phyloP scores from a whole-genome alignment of 2,113 vertebrate species.

The Promerops cafer region DNA sequence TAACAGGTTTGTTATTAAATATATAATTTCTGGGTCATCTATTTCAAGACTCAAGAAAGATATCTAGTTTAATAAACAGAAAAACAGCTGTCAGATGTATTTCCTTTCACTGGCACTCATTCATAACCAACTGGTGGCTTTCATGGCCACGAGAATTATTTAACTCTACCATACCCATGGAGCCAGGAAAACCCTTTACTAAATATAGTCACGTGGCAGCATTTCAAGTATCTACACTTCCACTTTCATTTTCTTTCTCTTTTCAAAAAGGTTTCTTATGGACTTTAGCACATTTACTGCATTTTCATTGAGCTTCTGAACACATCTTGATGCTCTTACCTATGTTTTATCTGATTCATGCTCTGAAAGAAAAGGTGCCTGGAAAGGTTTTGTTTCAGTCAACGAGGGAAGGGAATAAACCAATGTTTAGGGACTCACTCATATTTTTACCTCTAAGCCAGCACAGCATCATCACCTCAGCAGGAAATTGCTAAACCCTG shows the following conservation, averaged over 20 bases:
- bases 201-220: not conserved
- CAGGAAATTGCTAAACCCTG: not conserved
- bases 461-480: not conserved
- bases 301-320: not conserved
- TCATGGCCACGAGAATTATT: not conserved
- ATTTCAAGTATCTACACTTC: not conserved
- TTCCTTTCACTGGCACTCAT: constrained; percentile 56
- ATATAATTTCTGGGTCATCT: constrained; percentile 59
- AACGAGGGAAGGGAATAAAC: not conserved
- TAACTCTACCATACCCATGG: constrained; percentile 13
- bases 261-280: not conserved
- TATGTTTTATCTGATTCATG: rapidly evolving
- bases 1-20: constrained; percentile 55
- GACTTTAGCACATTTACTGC: not conserved
- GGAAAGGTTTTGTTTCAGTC: not conserved
- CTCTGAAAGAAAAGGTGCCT: not conserved
- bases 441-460: not conserved
- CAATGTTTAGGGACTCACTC: not conserved
- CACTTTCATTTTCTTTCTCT: constrained; percentile 1
- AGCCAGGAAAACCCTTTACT: not conserved
- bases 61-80: constrained; percentile 47
- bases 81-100: constrained; percentile 51
- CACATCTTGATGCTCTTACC: not conserved
- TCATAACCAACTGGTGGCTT: constrained; percentile 25
- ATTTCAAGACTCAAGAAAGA: constrained; percentile 30